Percentiles rank a stretch among this genome's conserved stretches.
phyloP scores from a whole-genome alignment of 2,113 vertebrate species.

The Rhinolophus ferrumequinum region DNA sequence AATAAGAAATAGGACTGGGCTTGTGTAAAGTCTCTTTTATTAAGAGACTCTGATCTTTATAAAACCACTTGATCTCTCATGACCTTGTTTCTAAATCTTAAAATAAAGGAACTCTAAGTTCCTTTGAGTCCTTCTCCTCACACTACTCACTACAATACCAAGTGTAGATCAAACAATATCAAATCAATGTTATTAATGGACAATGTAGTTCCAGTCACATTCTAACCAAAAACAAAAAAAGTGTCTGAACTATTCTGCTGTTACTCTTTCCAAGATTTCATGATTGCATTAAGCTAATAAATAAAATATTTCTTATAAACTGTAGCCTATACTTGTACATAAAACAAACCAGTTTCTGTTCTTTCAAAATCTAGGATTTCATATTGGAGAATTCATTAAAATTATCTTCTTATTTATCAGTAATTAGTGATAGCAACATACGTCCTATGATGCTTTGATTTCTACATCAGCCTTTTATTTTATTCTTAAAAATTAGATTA shows the following conservation, averaged over 20 bases:
- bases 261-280: neutral
- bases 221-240: neutral
- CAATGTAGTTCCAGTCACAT: neutral
- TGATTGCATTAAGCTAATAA: neutral
- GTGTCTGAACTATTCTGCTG: neutral
- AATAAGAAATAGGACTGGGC: neutral
- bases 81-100: neutral
- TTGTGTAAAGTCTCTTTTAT: neutral
- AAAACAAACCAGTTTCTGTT: neutral
- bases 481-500: neutral
- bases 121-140: neutral
- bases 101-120: constrained; percentile 43
- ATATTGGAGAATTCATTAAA: neutral
- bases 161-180: neutral
- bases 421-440: neutral
- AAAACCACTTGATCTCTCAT: neutral
- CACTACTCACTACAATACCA: neutral
- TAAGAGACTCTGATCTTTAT: neutral
- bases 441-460: neutral
- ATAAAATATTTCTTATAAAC: neutral
- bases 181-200: neutral
- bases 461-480: neutral
- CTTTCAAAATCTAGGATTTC: neutral
- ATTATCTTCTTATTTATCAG: neutral
- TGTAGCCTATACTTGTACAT: neutral